A percentile compares a stretch with the other conserved stretches of the same genome.
phyloP scores from a whole-genome alignment of 2,797 vertebrate genomes.

The Pseudochaenichthys georgianus region DNA sequence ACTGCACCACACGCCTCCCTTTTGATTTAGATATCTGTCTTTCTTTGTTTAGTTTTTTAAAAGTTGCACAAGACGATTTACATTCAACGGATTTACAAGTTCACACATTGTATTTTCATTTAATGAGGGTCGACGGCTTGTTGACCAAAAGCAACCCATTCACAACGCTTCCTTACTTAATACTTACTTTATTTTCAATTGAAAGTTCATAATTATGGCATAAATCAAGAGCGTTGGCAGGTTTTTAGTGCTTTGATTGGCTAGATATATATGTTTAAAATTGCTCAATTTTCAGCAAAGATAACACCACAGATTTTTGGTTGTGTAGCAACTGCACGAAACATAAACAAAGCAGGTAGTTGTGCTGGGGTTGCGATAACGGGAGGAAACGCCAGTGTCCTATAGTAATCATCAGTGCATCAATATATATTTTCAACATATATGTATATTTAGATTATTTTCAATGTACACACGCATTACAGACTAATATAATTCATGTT shows the following conservation, averaged over 20 bases:
- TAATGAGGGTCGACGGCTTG: not conserved
- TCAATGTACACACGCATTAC: slow-evolving; percentile 52
- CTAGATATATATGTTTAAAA: slow-evolving; percentile 15
- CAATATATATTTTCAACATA: slow-evolving; percentile 49
- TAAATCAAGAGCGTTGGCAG: slow-evolving; percentile 43
- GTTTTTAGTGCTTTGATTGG: slow-evolving; percentile 43
- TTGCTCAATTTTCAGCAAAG: slow-evolving; percentile 32
- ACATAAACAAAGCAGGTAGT: slow-evolving; percentile 20
- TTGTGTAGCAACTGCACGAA: slow-evolving; percentile 30
- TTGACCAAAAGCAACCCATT: slow-evolving; percentile 5
- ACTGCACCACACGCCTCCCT: too few relatives aligned
- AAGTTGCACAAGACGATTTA: not conserved
- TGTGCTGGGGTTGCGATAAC: slow-evolving; percentile 17
- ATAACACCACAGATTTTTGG: slow-evolving; percentile 22
- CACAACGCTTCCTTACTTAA: slow-evolving; percentile 10
- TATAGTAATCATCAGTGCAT: slow-evolving; percentile 23
- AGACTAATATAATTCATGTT: slow-evolving; percentile 45
- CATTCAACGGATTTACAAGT: not conserved
- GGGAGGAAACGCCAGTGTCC: slow-evolving; percentile 28
- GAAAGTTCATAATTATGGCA: not conserved
- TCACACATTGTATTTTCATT: not conserved
- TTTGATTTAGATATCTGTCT: not conserved
- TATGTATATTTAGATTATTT: slow-evolving; percentile 47
- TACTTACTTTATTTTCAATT: slow-evolving; percentile 19
- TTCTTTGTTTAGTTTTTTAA: not conserved